These are phyloP conservation scores for Allygus modestus DNA, from an alignment of 2,888 invertebrate genomes.

Conservation along the genomic window DNA sequence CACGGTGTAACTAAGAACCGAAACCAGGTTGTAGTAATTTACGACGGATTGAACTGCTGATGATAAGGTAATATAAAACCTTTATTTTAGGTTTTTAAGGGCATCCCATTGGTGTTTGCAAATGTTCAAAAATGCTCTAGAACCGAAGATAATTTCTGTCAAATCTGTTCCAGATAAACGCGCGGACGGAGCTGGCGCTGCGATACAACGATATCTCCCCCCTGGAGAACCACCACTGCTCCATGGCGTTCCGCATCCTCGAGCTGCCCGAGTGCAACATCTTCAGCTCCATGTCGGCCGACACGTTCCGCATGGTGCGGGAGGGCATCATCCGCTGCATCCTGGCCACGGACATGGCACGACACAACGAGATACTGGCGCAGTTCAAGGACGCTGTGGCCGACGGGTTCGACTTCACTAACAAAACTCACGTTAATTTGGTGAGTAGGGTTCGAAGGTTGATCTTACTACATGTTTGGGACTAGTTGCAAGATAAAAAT, in stretches of 20 bases:
- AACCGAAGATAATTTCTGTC: no score
- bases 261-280: conserved; percentile 90
- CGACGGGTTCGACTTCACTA: conserved; percentile 81
- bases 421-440: conserved; percentile 84
- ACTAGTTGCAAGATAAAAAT: no score
- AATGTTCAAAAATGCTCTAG: no score
- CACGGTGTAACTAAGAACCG: no score
- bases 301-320: conserved; percentile 77
- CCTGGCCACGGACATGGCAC: conserved; percentile 87
- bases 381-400: conserved; percentile 83
- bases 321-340: conserved; percentile 89
- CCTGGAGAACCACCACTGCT: conserved; percentile 91
- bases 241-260: conserved; percentile 88
- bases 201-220: conserved; percentile 93
- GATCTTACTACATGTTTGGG: no score
- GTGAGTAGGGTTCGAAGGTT: conserved; percentile 77
- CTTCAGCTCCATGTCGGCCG: conserved; percentile 80
- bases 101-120: no score
- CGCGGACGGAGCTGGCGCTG: conserved; percentile 88
- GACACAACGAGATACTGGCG: conserved; percentile 86
- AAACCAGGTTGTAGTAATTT: no score
- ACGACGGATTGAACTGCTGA: no score
- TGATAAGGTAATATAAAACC: no score
- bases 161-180: conserved; percentile 82
- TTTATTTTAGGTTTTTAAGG: no score